These are phyloP conservation scores for Chloropsis cyanopogon DNA, from an alignment of 2,113 vertebrate species.

Conservation along the genomic window DNA sequence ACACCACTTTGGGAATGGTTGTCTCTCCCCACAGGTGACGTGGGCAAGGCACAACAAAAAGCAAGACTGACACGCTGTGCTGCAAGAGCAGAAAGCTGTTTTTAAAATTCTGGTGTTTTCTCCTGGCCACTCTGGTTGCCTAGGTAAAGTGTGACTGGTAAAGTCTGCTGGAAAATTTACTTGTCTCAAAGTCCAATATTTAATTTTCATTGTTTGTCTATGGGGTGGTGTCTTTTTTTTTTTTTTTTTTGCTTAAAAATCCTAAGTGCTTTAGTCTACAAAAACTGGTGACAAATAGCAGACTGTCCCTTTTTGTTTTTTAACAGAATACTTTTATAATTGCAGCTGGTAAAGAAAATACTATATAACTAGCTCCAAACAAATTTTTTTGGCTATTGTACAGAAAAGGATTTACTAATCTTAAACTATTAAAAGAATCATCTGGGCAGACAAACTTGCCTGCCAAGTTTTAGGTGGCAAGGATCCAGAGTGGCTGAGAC, in stretches of 20 bases:
- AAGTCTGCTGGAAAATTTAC: neutral
- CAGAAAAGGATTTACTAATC: slow-evolving; percentile 53
- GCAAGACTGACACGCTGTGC: neutral
- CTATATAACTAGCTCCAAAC: slow-evolving; percentile 29
- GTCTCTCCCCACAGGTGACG: neutral
- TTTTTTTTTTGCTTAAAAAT: neutral
- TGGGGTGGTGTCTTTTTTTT: neutral
- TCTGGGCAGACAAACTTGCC: slow-evolving; percentile 33
- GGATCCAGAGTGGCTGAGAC: slow-evolving; percentile 60
- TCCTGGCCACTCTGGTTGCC: neutral
- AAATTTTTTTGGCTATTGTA: slow-evolving; percentile 21
- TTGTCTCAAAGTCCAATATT: neutral
- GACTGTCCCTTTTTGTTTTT: neutral
- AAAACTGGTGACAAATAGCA: slow-evolving; percentile 1
- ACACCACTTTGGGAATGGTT: neutral
- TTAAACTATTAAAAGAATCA: slow-evolving; percentile 54
- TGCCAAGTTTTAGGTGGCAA: slow-evolving; percentile 70
- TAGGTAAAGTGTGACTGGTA: neutral
- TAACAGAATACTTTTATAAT: slow-evolving; percentile 27
- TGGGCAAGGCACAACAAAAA: neutral
- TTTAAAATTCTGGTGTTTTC: neutral
- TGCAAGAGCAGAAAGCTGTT: neutral
- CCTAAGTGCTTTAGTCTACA: neutral
- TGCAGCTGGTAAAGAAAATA: neutral
- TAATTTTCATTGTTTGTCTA: slow-evolving; percentile 1